phyloP scores from a whole-genome alignment of 2,888 invertebrate species.

The Drosophila paranaensis region DNA sequence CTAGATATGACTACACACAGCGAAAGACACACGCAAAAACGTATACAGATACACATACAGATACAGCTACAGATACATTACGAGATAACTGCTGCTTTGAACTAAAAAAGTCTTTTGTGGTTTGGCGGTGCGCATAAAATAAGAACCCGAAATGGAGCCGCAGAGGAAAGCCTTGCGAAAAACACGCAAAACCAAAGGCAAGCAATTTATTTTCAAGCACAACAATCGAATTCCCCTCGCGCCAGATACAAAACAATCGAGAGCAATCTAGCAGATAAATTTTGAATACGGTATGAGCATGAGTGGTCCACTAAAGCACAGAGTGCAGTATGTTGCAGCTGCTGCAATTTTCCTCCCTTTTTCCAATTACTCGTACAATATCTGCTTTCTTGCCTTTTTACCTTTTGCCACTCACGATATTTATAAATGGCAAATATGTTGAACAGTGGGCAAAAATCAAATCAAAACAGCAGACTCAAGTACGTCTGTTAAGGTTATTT shows the following conservation, averaged over 20 bases:
- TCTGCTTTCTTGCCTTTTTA: conserved; percentile 72
- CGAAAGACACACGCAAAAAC: neutral
- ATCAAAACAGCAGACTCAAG: neutral
- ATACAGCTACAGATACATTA: conserved; percentile 40
- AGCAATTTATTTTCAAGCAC: conserved; percentile 76
- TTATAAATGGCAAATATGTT: conserved; percentile 70
- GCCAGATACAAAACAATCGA: conserved; percentile 74
- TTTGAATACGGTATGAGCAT: conserved; percentile 36
- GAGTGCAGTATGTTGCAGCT: conserved; percentile 42
- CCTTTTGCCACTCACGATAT: conserved; percentile 66
- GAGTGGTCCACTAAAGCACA: conserved; percentile 27
- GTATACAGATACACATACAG: conserved; percentile 28
- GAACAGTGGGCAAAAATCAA: conserved; percentile 55
- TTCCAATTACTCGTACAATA: conserved; percentile 63
- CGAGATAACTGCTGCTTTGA: conserved; percentile 51
- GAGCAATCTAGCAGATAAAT: conserved; percentile 76
- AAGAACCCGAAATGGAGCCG: conserved; percentile 24
- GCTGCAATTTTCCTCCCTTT: conserved; percentile 64
- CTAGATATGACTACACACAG: conserved; percentile 60
- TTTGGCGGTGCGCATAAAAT: conserved; percentile 29
- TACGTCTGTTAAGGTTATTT: neutral
- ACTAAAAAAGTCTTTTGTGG: conserved; percentile 52
- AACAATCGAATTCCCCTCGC: conserved; percentile 48
- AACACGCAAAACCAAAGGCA: conserved; percentile 64
- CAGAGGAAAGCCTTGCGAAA: conserved; percentile 65